Evolutionary conservation across 2,113 vertebrate species (phyloP), one percentile per base, ranked within the genome.

Genomic region (Lepus americanus): DNA sequence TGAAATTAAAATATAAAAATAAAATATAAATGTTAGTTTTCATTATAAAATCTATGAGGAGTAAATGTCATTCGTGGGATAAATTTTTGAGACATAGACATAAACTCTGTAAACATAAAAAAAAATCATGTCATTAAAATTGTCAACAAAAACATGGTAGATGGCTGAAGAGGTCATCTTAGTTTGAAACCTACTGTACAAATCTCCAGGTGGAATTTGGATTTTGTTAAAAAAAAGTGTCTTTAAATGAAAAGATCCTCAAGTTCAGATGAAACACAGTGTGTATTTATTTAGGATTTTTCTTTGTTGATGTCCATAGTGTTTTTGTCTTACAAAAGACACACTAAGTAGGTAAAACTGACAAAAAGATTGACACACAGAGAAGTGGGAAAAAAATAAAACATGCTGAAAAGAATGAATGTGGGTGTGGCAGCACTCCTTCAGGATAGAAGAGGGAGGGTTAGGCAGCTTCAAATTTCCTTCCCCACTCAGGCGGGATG

Each of bases 231-330:
- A 31, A 49, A 55, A 55, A 87, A 89, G 16, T 1, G 20, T 8
- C 12, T 89, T 77, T 84, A 22, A 89, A 33, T 74, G 25, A 36
- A 88, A 72, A 84, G 9, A 39, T 22, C 1, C 1, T 23, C 25
- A 85, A 73, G 29, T 84, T 73, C 55, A 84, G 33, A 89, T 51
- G 33, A 79, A 90, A 88, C 70, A 73, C 23, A 63, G 49, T 39
- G 19, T 67, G 61, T 67, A 6, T 33, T 81, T 83, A 73, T 55
- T 63, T 87, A 67, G 29, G 74, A 44, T 61, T 79, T 83, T 76
- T 64, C 36, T 73, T 87, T 76, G 14, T 90, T 87, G 61, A 61
- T 5, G 13, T 81, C 3, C 6, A 84, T 10, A 72, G 23, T 69
- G 36, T 4, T 89, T 22, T 53, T 63, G 73, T 44, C 27, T 87